A percentile compares a stretch with the other conserved stretches of the same genome.
Evolutionary conservation across 2,888 invertebrate species (phyloP).

Genomic region (Chelonus formosanus): DNA sequence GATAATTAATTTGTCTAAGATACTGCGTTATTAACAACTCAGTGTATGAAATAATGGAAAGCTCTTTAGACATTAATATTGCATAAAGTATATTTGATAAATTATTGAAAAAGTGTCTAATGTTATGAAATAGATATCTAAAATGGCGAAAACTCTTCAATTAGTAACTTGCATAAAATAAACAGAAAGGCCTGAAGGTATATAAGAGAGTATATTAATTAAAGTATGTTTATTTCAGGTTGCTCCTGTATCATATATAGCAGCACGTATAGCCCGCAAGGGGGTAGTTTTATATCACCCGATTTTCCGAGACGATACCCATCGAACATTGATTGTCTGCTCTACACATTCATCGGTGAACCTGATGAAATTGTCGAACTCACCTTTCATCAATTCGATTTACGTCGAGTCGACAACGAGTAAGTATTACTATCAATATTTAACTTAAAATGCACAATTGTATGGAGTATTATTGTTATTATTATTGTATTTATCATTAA

Average conservation of each 20-base stretch:
- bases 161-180: not conserved
- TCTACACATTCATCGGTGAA: constrained; percentile 84
- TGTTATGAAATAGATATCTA: too few relatives aligned
- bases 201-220: not conserved
- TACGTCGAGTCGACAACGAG: constrained; percentile 74
- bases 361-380: constrained; percentile 84
- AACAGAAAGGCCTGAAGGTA: not conserved
- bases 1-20: too few relatives aligned
- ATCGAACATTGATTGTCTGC: constrained; percentile 78
- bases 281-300: constrained; percentile 84
- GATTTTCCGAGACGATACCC: constrained; percentile 83
- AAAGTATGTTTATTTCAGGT: constrained; percentile 69
- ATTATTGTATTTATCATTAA: too few relatives aligned
- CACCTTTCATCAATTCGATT: constrained; percentile 81
- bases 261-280: constrained; percentile 79
- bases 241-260: constrained; percentile 86
- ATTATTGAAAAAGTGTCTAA: too few relatives aligned
- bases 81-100: too few relatives aligned
- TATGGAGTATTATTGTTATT: too few relatives aligned
- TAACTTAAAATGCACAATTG: not conserved
- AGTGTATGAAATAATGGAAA: too few relatives aligned
- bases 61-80: too few relatives aligned
- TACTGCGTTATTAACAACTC: too few relatives aligned
- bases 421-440: constrained; percentile 66
- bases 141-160: too few relatives aligned